A percentile compares a stretch with the other conserved stretches of the same genome.
These are phyloP conservation scores for Imbricaverruca yamaguchii DNA, from an alignment of 2,888 invertebrate genomes.

Conservation along the genomic window DNA sequence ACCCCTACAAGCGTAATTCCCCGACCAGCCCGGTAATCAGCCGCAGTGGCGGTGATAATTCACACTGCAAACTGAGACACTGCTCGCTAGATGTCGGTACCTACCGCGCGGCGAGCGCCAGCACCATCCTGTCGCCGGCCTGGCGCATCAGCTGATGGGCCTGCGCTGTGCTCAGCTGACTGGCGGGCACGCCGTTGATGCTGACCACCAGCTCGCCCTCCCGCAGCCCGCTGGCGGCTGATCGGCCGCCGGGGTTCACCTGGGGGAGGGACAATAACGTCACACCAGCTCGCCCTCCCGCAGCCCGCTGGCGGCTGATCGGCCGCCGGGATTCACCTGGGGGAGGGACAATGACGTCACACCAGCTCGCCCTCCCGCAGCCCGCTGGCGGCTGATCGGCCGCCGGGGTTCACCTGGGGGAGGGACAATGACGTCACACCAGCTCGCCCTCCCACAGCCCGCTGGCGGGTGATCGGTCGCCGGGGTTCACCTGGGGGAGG, in stretches of 20 bases:
- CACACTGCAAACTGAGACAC: not conserved
- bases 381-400: not conserved
- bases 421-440: no score
- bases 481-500: slow-evolving; percentile 18
- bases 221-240: not conserved
- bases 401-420: slow-evolving; percentile 14
- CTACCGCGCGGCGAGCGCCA: not conserved
- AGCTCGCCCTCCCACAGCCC: slow-evolving; percentile 5
- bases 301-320: not conserved
- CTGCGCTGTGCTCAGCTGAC: not conserved
- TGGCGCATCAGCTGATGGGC: slow-evolving; percentile 6
- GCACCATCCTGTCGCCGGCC: not conserved
- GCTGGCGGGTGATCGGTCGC: not conserved
- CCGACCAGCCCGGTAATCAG: not conserved
- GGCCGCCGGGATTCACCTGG: slow-evolving; percentile 8
- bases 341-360: not conserved
- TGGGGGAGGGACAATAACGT: not conserved
- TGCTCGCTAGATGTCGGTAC: not conserved
- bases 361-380: slow-evolving; percentile 11
- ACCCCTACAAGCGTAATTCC: not conserved
- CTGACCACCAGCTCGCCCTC: slow-evolving; percentile 1
- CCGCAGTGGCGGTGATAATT: not conserved
- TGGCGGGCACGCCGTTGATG: not conserved
- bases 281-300: slow-evolving; percentile 4
- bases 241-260: slow-evolving; percentile 8